Conservation (phyloP, 2,113 vertebrate genomes). For the Gallinago media region DNA sequence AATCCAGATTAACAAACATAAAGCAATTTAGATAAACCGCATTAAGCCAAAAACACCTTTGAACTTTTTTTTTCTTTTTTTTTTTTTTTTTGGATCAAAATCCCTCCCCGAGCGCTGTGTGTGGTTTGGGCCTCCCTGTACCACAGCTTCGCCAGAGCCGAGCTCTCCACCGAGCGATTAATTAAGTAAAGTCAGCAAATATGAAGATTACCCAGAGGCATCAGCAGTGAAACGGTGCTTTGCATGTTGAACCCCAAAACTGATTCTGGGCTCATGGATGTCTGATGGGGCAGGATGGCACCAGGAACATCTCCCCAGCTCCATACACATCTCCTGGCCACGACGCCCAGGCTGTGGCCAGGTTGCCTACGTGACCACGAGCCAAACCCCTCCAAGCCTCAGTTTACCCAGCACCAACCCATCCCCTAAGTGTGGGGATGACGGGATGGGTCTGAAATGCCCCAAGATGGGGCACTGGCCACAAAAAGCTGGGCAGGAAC, state of each 20-base stretch:
- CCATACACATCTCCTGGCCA: fast-evolving
- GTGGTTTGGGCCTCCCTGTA: constrained; percentile 38
- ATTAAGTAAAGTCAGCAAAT: constrained; percentile 9
- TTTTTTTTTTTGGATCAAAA: not conserved
- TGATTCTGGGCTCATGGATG: not conserved
- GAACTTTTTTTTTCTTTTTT: constrained; percentile 38
- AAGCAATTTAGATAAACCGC: constrained; percentile 68
- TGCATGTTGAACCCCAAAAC: not conserved
- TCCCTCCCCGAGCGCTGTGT: not conserved
- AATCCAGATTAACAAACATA: constrained; percentile 67
- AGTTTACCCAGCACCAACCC: constrained; percentile 4
- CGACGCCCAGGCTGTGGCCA: not conserved
- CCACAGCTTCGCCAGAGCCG: not conserved
- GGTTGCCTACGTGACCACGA: not conserved
- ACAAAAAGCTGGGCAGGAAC: not conserved
- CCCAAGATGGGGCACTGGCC: fast-evolving
- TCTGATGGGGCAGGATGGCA: fast-evolving
- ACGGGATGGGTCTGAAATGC: not conserved
- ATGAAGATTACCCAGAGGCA: not conserved
- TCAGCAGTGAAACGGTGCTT: not conserved
- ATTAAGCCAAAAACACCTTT: constrained; percentile 57
- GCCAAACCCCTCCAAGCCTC: constrained; percentile 19
- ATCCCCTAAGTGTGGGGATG: not conserved
- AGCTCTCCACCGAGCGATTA: not conserved
- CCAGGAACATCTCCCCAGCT: fast-evolving